Evolutionary conservation across 2,888 invertebrate genomes (phyloP), one percentile per base, ranked within the genome.

Genomic region (Ferdinandea cuprea): DNA sequence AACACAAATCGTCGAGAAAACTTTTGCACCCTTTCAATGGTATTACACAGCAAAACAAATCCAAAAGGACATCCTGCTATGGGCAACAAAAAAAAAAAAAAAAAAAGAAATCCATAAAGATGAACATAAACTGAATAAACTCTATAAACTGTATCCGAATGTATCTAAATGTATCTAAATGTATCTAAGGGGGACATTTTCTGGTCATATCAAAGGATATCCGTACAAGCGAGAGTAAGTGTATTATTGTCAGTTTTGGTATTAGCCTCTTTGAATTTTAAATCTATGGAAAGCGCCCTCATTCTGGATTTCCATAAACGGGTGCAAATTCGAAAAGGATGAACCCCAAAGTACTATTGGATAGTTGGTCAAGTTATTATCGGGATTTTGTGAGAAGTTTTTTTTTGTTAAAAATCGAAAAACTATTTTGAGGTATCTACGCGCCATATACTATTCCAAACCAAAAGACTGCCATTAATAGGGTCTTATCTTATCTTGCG

Each of bases 21-120:
- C 68, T 66, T 50, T 59, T 19, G n/a, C 71, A 72, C 66, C 77
- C 77, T 71, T 42, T 35, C 11, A 3, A 52, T 58, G n/a, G n/a
- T 50, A 50, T 50, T 19, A 44, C 66, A 66, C 59, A 48, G 8
- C 40, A 54, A 46, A 54, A 28, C 66, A 78, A 78, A 83, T 83
- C 78, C 68, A 13, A 63, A 78, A 78, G 83, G 83, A 83, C 78
- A 72, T 83, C 83, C 83, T 72, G 77, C 78, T n/a, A 72, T 78
- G 56, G 25, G 7, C n/a, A 15, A 11, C 4, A 37, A 35, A 19
- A 37, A 54, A 58, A 21, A 76, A 59, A 28, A 9, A 8, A 19
- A 7, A 56, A 35, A 42, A 58, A 63, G 17, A 32, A 32, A 28
- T 69, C 58, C 56, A 78, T 68, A 72, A 78, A 63, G 46, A 76